These are phyloP conservation scores for Aphidius colemani DNA, from an alignment of 2,888 invertebrate genomes.

Conservation along the genomic window DNA sequence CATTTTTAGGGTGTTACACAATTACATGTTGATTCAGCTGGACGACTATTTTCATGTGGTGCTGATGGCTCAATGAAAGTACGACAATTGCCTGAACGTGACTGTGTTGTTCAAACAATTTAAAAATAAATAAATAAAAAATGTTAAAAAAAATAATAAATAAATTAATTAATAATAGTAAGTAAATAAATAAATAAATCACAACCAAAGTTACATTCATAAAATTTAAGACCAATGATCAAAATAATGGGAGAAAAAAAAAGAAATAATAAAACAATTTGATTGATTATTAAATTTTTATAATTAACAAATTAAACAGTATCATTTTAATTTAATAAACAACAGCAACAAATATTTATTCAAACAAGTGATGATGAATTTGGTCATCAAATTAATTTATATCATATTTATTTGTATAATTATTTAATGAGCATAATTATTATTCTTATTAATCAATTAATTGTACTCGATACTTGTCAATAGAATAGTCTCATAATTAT, in stretches of 20 bases:
- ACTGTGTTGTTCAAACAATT: constrained; percentile 64
- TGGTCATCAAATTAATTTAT: no score
- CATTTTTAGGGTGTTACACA: constrained; percentile 81
- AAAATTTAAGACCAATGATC: constrained; percentile 24
- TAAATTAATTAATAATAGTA: constrained; percentile 12
- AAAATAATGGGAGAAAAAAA: constrained; percentile 28
- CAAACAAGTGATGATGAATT: no score
- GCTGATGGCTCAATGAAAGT: constrained; percentile 99
- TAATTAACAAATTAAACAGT: neutral
- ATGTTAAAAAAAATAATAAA: neutral
- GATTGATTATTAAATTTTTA: neutral
- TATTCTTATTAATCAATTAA: no score
- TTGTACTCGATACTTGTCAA: no score
- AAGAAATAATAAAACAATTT: constrained; percentile 29
- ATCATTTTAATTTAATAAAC: no score
- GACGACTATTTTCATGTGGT: constrained; percentile 95
- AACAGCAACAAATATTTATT: no score
- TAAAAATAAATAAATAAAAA: constrained; percentile 16
- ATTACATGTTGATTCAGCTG: constrained; percentile 86
- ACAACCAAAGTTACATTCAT: constrained; percentile 24
- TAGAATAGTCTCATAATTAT: no score
- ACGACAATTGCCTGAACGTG: constrained; percentile 85
- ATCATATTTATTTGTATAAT: no score
- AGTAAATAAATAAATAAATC: constrained; percentile 4
- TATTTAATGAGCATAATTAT: no score